A percentile compares a stretch with the other conserved stretches of the same genome.
Evolutionary conservation across 2,113 vertebrate genomes (phyloP).

Genomic region (Ranitomeya variabilis): DNA sequence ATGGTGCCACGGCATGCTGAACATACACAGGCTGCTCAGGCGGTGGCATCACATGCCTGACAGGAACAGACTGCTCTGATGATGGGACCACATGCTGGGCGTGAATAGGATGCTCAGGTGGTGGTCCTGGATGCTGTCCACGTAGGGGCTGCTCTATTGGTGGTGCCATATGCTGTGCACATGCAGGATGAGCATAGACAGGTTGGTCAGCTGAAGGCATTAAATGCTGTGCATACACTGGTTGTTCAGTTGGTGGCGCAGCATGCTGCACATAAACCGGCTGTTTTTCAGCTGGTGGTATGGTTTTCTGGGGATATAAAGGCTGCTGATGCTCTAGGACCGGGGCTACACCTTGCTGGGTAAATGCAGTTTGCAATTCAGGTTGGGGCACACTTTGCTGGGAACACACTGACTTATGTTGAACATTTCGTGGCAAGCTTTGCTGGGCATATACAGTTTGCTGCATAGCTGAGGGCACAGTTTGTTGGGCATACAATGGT

Average conservation of each 20-base stretch:
- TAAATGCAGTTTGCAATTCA: background rate
- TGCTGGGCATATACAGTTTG: conserved; percentile 1
- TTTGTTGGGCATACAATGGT: background rate
- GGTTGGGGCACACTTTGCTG: background rate
- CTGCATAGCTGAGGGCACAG: background rate
- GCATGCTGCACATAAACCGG: background rate
- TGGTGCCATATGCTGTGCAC: background rate
- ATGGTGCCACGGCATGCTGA: background rate
- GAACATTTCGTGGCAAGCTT: background rate
- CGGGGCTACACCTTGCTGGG: background rate
- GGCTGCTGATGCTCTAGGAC: background rate
- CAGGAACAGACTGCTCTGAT: background rate
- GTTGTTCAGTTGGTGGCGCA: background rate
- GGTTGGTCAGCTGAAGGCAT: background rate
- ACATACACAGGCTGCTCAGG: background rate
- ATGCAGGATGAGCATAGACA: background rate
- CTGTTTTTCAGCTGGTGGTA: background rate
- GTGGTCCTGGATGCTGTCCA: background rate
- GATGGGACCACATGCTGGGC: background rate
- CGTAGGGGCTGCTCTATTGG: background rate
- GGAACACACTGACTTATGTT: background rate
- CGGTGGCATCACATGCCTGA: background rate
- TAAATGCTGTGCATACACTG: background rate
- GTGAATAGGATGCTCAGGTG: background rate
- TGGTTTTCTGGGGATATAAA: background rate